Evolutionary conservation across 1,140 invertebrate species (phyloP), one percentile per base, ranked within the genome.

Genomic region (Eumeta japonica): DNA sequence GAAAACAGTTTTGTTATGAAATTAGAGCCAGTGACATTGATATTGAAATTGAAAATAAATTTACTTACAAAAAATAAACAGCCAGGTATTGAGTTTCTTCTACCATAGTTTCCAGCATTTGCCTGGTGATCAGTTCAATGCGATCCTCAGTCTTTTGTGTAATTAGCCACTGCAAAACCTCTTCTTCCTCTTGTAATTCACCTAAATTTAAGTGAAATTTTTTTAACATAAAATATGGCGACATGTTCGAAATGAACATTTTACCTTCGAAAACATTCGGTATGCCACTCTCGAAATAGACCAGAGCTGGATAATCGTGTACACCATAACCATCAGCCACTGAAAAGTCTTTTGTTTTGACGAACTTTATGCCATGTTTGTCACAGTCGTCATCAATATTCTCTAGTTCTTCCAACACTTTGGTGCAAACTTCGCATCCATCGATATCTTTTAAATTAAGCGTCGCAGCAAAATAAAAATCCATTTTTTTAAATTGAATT

Each of bases 381-480:
- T 95, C 92, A 54, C 92, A 94, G 59, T 96, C 92, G 59, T 95
- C 92, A 52, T 96, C 92, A 41, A 96, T 95, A 55, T 95, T 95
- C 75, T 96, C 92, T 17, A 96, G 58, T 71, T 94, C 92, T 71
- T 94, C 90, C 27, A 96, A 72, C 41, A 94, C 90, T 38, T 81
- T 81, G 33, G 79, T 76, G 55, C 92, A 94, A 52, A 91, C 87
- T 32, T 89, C 86, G 65, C 92, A 95, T 39, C 91, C 89, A 33
- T 86, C 83, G 29, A 81, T 76, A 77, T 86, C 85, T 88, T n/a
- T n/a, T n/a, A n/a, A n/a, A n/a, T n/a, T n/a, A n/a, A n/a, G n/a
- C n/a, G n/a, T n/a, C n/a, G n/a, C n/a, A n/a, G n/a, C n/a, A n/a
- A n/a, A n/a, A n/a, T n/a, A n/a, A n/a, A n/a, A n/a, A n/a, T n/a